Evolutionary conservation across 2,888 invertebrate species (phyloP).

Genomic region (Chorisops tibialis): DNA sequence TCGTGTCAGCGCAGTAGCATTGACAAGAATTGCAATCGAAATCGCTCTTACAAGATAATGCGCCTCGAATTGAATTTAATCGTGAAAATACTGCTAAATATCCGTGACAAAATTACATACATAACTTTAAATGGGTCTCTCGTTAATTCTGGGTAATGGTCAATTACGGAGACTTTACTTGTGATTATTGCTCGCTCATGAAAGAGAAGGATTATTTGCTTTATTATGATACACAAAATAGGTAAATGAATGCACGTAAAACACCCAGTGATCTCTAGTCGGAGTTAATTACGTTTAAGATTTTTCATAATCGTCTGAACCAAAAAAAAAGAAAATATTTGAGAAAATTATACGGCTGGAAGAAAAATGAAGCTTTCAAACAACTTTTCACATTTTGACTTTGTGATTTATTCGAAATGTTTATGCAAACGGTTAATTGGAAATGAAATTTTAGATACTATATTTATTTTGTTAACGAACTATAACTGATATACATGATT

Average conservation of each 20-base stretch:
- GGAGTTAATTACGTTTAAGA: conserved; percentile 9
- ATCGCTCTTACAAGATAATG: not conserved
- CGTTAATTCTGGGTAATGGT: conserved; percentile 13
- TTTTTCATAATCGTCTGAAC: too few species aligned
- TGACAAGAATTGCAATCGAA: not conserved
- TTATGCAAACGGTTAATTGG: too few species aligned
- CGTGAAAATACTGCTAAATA: conserved; percentile 14
- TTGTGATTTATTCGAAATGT: too few species aligned
- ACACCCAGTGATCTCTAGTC: not conserved
- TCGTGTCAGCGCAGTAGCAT: too few species aligned
- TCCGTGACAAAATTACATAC: conserved; percentile 17
- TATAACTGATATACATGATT: too few species aligned
- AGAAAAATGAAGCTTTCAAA: not conserved
- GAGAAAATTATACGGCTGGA: not conserved
- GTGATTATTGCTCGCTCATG: conserved; percentile 11
- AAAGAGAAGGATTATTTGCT: conserved; percentile 10
- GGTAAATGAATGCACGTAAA: conserved; percentile 6
- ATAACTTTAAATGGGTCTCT: conserved; percentile 7
- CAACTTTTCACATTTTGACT: too few species aligned
- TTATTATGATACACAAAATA: conserved; percentile 5
- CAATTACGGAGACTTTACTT: conserved; percentile 21
- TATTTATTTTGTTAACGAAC: too few species aligned
- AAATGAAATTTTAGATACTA: too few species aligned
- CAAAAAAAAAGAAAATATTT: too few species aligned
- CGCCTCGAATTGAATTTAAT: not conserved